Base-by-base conservation (phyloP, 1,140 invertebrate species). In the Cheumatopsyche charites region DNA sequence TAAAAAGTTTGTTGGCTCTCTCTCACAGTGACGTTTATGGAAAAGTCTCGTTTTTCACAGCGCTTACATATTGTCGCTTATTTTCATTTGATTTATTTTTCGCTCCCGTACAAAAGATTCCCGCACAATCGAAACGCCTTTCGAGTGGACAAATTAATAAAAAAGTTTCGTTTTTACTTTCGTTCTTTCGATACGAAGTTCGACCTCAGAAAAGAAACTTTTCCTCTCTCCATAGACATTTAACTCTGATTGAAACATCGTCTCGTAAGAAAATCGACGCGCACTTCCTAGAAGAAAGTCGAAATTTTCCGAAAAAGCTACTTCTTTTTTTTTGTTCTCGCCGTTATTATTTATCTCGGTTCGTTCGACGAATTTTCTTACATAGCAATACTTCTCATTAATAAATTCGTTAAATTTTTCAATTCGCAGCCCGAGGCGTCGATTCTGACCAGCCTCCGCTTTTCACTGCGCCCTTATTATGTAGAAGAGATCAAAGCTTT, bases 71-170 rank as follows among this genome's bases (percentile, higher is more conserved):
- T 21, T 52, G n/a, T 52, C 6, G 6, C 47, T 3, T 52, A 52
- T 52, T 52, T 52, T 52, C 15, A 21, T 52, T 21, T 17, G n/a
- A 52, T 52, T 52, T 52, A 5, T 21, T 17, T n/a, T n/a, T n/a
- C n/a, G n/a, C 29, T 3, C 29, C 29, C 29, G 3, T 3, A 36
- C 29, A 36, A 36, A 36, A 36, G 29, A 36, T 36, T 36, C 29
- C 29, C 29, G 29, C 29, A 36, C 29, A 36, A 36, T 36, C 29
- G 29, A 36, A 36, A 36, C 29, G 29, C 29, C 47, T 19, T 58
- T 58, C 21, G 55, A 58, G 55, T 58, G 55, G 55, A 58, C 55
- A 58, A 58, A 58, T 58, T 58, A 58, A 58, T 58, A 58, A 58
- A 21, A 26, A 58, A 58, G 55, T 58, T 52, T 58, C 23, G 23